Evolutionary conservation across 1,140 invertebrate species (phyloP).

Genomic region (Carposina sasakii): DNA sequence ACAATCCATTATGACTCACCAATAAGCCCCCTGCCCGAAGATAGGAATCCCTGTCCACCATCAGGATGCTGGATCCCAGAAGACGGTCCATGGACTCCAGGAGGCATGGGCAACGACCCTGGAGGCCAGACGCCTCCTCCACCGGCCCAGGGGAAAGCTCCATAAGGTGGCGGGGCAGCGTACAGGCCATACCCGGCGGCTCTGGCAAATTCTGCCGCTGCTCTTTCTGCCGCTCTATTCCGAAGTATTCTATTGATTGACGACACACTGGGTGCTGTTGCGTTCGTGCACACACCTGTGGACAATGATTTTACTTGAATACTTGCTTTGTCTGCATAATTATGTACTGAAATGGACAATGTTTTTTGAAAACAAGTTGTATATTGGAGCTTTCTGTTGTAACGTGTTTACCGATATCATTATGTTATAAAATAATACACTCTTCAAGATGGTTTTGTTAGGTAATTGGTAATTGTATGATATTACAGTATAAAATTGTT

Average conservation of each 20-base stretch:
- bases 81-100: constrained; percentile 67
- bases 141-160: constrained; percentile 74
- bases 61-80: constrained; percentile 69
- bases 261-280: constrained; percentile 90
- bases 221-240: constrained; percentile 93
- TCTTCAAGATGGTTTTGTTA: too few relatives aligned
- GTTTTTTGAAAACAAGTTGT: too few relatives aligned
- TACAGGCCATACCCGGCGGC: constrained; percentile 93
- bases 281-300: constrained; percentile 88
- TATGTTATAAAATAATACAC: too few relatives aligned
- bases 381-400: too few relatives aligned
- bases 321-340: too few relatives aligned
- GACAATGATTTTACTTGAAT: constrained; percentile 31
- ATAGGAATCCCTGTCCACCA: constrained; percentile 74
- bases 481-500: too few relatives aligned
- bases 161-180: constrained; percentile 81
- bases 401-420: too few relatives aligned
- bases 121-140: constrained; percentile 70
- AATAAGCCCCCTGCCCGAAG: constrained; percentile 58
- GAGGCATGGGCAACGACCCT: constrained; percentile 65
- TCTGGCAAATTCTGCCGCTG: constrained; percentile 92
- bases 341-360: too few relatives aligned
- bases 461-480: too few relatives aligned
- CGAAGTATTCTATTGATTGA: constrained; percentile 94
- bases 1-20: constrained; percentile 43